Percentiles rank a stretch among this genome's conserved stretches.
Evolutionary conservation across 2,888 invertebrate genomes (phyloP).

Genomic region (Proisotoma minuta): DNA sequence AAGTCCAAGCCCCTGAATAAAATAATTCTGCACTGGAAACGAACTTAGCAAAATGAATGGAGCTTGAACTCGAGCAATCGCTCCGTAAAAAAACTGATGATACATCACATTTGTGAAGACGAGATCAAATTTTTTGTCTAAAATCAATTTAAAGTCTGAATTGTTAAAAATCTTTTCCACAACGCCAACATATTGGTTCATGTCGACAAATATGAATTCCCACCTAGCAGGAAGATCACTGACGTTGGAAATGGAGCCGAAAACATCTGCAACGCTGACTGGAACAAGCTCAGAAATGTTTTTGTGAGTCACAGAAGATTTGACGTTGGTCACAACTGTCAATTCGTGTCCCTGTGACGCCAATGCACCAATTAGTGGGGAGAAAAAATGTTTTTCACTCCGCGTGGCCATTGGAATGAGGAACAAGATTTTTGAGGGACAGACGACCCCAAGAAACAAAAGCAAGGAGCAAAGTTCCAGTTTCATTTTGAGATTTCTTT

Average conservation of each 20-base stretch:
- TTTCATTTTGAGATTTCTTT: no score
- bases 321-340: not conserved
- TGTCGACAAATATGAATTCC: not conserved
- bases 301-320: not conserved
- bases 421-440: conserved; percentile 3
- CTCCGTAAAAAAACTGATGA: conserved; percentile 21
- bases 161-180: not conserved
- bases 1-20: conserved; percentile 16
- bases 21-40: conserved; percentile 17
- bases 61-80: conserved; percentile 11
- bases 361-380: not conserved
- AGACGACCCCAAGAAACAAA: no score
- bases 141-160: not conserved
- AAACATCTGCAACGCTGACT: not conserved
- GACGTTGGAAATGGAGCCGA: not conserved
- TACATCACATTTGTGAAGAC: conserved; percentile 16
- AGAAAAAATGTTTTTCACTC: conserved; percentile 6
- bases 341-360: not conserved
- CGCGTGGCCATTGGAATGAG: not conserved
- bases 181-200: not conserved
- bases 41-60: conserved; percentile 24
- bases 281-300: not conserved
- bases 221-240: not conserved
- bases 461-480: no score
- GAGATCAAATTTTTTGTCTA: conserved; percentile 15